Evolutionary conservation across 2,113 vertebrate species (phyloP), one percentile per base, ranked within the genome.

Genomic region (Etheostoma spectabile): DNA sequence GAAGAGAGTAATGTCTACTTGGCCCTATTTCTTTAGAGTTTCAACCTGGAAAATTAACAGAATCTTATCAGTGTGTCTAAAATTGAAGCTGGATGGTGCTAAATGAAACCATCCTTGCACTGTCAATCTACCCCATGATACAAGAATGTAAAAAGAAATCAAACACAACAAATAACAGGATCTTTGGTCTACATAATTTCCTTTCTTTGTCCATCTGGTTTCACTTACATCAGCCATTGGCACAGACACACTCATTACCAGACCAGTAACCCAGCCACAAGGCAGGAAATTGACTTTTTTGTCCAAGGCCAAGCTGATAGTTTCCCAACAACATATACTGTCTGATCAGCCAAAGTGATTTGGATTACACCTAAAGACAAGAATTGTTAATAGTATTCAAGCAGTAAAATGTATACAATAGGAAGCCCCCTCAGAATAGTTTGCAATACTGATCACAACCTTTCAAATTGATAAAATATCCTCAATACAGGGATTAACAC

Each of bases 281-380:
- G 56, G 55, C 87, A 86, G 71, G 74, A 80, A 82, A 88, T 82
- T 74, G 46, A 82, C 69, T 86, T 79, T 62, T 80, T 45, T 57
- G 33, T 71, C 69, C 55, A 52, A 73, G 57, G 75, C 68, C 27
- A 49, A 77, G 35, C 51, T 82, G 59, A 74, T 19, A 1, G 16
- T 45, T 55, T 86, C 61, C 45, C 35, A 56, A 65, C 49, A 45
- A 48, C 52, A 70, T 48, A 69, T 45, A 45, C 15, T 33, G 68
- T 82, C 78, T 73, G 42, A 81, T 80, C 27, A 42, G 19, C 33
- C 21, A 35, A 60, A 60, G 55, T 42, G 57, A 75, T 85, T 56
- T 45, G 53, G 42, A 76, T 45, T 69, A 24, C 21, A n/a, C n/a
- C n/a, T n/a, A n/a, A n/a, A n/a, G 74, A 38, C n/a, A 51, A 24